These are phyloP conservation scores for Tauraco erythrolophus DNA, from an alignment of 2,113 vertebrate species.

Conservation along the genomic window DNA sequence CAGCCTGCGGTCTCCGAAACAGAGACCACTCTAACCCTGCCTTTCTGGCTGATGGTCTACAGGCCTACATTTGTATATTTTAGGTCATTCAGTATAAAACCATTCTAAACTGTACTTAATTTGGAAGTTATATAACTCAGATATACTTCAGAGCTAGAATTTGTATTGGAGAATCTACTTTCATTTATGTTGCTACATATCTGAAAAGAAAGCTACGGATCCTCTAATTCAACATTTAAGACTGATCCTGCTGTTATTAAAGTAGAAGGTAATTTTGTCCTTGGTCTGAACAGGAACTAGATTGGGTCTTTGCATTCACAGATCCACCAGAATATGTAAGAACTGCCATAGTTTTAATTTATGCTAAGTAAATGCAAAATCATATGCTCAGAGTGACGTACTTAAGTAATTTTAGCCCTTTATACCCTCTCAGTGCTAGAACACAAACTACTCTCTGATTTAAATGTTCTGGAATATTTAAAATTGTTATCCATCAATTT, in stretches of 20 bases:
- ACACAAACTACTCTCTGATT: background rate
- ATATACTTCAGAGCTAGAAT: conserved; percentile 3
- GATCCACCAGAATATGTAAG: background rate
- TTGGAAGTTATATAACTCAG: conserved; percentile 22
- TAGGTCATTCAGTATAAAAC: background rate
- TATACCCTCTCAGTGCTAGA: background rate
- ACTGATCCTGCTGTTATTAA: background rate
- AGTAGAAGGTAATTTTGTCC: background rate
- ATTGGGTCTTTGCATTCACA: background rate
- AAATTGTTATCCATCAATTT: background rate
- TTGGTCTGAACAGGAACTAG: background rate
- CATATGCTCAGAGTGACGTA: background rate
- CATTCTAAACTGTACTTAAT: conserved; percentile 32
- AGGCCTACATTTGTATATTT: background rate
- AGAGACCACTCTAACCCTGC: background rate
- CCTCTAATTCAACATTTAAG: background rate
- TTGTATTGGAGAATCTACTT: background rate
- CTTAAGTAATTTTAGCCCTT: background rate
- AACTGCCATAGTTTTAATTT: background rate
- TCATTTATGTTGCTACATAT: background rate
- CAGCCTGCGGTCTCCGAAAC: background rate
- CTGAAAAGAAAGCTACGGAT: background rate
- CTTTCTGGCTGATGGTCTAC: background rate
- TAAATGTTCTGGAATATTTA: background rate
- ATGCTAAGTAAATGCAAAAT: background rate